These are phyloP conservation scores for Pseudolycoriella hygida DNA, from an alignment of 2,888 invertebrate genomes.

Conservation along the genomic window DNA sequence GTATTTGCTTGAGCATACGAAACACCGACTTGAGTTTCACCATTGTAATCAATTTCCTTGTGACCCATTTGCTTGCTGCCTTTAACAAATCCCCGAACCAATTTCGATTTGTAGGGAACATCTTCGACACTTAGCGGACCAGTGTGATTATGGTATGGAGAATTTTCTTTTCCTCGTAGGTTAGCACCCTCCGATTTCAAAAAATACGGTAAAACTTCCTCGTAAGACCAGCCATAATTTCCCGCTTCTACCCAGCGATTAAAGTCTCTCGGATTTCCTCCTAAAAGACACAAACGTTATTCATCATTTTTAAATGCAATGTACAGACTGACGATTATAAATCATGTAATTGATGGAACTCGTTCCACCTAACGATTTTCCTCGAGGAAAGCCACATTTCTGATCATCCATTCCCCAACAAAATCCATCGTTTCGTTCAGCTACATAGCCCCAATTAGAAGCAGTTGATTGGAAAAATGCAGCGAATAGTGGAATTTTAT, in stretches of 20 bases:
- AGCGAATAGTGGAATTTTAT: slow-evolving; percentile 22
- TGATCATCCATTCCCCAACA: slow-evolving; percentile 35
- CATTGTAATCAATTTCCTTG: slow-evolving; percentile 46
- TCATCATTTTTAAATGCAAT: too few species aligned
- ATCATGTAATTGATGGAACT: slow-evolving; percentile 48
- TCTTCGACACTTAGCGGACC: slow-evolving; percentile 45
- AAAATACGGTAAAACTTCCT: slow-evolving; percentile 40
- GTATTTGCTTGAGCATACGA: slow-evolving; percentile 45
- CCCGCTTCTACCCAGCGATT: slow-evolving; percentile 49
- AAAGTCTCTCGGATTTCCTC: slow-evolving; percentile 51
- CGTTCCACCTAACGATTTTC: slow-evolving; percentile 39
- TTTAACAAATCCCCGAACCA: slow-evolving; percentile 36
- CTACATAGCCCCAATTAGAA: slow-evolving; percentile 53
- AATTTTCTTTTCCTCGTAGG: slow-evolving; percentile 31
- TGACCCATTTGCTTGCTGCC: slow-evolving; percentile 48
- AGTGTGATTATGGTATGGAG: slow-evolving; percentile 36
- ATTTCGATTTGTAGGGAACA: slow-evolving; percentile 33
- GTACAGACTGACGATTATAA: slow-evolving; percentile 36
- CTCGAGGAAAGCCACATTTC: slow-evolving; percentile 32
- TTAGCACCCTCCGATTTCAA: slow-evolving; percentile 38
- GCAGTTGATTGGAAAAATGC: slow-evolving; percentile 25
- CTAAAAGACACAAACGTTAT: too few species aligned
- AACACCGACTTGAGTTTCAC: slow-evolving; percentile 42
- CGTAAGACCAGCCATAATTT: slow-evolving; percentile 55
- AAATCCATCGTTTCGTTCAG: slow-evolving; percentile 41